Evolutionary conservation across 2,797 vertebrate species (phyloP).

Genomic region (Sebastes kiyomatsui): DNA sequence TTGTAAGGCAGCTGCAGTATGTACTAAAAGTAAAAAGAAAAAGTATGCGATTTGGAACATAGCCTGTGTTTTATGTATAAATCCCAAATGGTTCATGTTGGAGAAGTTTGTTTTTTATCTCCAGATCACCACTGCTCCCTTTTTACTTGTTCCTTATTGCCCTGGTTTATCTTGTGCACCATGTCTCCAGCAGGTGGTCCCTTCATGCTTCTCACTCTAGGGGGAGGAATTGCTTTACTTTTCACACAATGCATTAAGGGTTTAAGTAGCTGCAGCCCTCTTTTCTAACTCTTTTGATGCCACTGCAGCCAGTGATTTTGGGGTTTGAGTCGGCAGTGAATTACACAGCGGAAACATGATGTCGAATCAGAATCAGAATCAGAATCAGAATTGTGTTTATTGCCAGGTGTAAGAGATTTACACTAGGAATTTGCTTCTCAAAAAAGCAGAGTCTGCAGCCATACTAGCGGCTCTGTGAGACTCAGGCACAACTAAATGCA

Average conservation of each 20-base stretch:
- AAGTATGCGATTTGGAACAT: too few relatives aligned
- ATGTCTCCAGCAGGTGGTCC: not conserved
- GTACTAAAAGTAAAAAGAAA: too few relatives aligned
- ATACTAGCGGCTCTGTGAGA: not conserved
- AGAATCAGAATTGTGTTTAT: too few relatives aligned
- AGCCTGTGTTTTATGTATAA: too few relatives aligned
- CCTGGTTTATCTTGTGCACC: too few relatives aligned
- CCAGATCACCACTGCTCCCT: not conserved
- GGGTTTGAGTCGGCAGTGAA: not conserved
- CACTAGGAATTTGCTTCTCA: not conserved
- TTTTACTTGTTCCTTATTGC: not conserved
- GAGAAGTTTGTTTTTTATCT: not conserved
- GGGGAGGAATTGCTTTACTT: constrained; percentile 6
- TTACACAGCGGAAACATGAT: too few relatives aligned
- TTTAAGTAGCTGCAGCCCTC: not conserved
- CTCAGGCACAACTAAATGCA: not conserved
- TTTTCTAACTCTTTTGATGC: not conserved
- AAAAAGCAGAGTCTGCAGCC: not conserved
- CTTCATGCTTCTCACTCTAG: not conserved
- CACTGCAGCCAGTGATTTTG: not conserved
- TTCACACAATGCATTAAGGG: not conserved
- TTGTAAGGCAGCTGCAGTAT: too few relatives aligned
- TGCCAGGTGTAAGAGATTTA: too few relatives aligned
- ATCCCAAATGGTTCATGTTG: too few relatives aligned
- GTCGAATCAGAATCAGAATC: too few relatives aligned